Conservation (phyloP, 1,140 invertebrate genomes). For the Berghia stephanieae region DNA sequence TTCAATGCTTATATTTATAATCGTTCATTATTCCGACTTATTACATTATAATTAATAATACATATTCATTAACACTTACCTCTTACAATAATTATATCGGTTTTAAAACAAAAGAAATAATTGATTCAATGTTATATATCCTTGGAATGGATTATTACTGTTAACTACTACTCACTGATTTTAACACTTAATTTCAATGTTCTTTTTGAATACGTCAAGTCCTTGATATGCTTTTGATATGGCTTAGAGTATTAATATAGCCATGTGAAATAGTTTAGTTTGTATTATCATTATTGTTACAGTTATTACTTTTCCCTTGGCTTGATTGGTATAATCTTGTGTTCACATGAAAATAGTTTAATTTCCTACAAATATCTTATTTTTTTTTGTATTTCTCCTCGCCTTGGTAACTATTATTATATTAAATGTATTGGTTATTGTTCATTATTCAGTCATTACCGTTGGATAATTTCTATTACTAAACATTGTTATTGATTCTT, state of each 20-base stretch:
- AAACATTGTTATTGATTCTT: constrained; percentile 33
- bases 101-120: too few species aligned
- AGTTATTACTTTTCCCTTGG: background rate
- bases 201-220: background rate
- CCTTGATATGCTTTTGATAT: constrained; percentile 30
- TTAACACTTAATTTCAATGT: background rate
- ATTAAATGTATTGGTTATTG: constrained; percentile 30
- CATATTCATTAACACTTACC: background rate
- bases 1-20: too few species aligned
- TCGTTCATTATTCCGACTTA: too few species aligned
- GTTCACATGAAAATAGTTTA: constrained; percentile 25
- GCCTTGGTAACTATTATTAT: constrained; percentile 33
- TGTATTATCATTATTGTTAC: constrained; percentile 11
- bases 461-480: constrained; percentile 33
- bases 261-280: constrained; percentile 24
- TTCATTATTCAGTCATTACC: constrained; percentile 26
- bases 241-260: constrained; percentile 22
- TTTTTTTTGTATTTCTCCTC: constrained; percentile 32
- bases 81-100: background rate
- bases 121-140: too few species aligned
- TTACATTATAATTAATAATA: background rate
- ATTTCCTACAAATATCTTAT: constrained; percentile 11
- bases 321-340: constrained; percentile 28
- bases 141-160: background rate
- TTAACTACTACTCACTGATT: background rate